These are phyloP conservation scores for Myrmecobius fasciatus DNA, from an alignment of 2,113 vertebrate species.

Conservation along the genomic window DNA sequence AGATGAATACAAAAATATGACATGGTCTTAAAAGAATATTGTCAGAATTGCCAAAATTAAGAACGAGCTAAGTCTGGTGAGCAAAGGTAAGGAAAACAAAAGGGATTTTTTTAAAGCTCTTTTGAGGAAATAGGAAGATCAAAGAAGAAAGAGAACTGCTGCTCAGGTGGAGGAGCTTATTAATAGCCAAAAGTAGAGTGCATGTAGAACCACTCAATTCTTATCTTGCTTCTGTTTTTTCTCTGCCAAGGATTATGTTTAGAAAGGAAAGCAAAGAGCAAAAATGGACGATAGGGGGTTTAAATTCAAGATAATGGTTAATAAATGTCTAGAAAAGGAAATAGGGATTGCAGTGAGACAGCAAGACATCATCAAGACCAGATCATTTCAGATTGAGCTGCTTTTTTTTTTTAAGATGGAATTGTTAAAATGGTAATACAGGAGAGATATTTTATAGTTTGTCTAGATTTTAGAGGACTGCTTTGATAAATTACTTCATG, in stretches of 20 bases:
- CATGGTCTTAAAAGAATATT: neutral
- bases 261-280: neutral
- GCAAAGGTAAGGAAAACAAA: neutral
- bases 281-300: neutral
- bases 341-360: neutral
- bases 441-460: neutral
- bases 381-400: neutral
- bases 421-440: neutral
- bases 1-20: neutral
- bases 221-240: neutral
- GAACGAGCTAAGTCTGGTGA: neutral
- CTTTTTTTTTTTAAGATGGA: neutral
- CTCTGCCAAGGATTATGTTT: neutral
- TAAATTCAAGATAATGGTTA: neutral
- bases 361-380: neutral
- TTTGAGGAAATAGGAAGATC: neutral
- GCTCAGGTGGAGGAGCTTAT: neutral
- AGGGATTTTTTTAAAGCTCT: neutral
- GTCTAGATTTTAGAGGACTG: neutral
- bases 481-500: neutral
- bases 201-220: neutral
- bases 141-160: neutral
- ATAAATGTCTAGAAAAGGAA: neutral
- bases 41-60: neutral
- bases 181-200: neutral